A percentile compares a stretch with the other conserved stretches of the same genome.
Evolutionary conservation across 37 sponge, comb jelly and placozoan genomes (phyloP).

Genomic region (Diacarnus erythraeanus): DNA sequence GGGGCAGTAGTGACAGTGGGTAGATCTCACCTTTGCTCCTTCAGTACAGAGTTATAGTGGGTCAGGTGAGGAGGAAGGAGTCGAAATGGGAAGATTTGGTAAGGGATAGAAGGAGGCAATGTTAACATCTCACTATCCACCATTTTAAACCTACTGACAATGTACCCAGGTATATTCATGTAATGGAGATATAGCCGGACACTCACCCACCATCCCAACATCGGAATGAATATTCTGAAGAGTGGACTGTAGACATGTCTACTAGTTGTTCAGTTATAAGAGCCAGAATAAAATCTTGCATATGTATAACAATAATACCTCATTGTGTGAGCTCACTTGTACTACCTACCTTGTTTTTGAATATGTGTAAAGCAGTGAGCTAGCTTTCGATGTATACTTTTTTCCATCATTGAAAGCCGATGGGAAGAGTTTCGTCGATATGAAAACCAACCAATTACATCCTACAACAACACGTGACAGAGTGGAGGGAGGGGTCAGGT

Average conservation of each 20-base stretch:
- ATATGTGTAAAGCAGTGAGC: conserved; percentile 24
- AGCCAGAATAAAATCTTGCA: conserved; percentile 52
- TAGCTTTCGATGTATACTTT: conserved; percentile 50
- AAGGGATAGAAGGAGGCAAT: conserved; percentile 40
- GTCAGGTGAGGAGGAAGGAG: conserved; percentile 1
- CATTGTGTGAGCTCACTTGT: neutral
- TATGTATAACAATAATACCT: neutral
- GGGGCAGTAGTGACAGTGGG: neutral
- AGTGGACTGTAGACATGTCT: conserved; percentile 19
- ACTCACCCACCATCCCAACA: conserved; percentile 52
- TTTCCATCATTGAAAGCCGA: conserved; percentile 63
- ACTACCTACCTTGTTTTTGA: neutral
- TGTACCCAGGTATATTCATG: too few relatives aligned
- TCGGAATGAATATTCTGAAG: conserved; percentile 62
- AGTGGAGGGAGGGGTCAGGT: neutral
- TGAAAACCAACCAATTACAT: conserved; percentile 82
- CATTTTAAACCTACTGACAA: neutral
- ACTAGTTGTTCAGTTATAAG: conserved; percentile 44
- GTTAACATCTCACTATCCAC: conserved; percentile 35
- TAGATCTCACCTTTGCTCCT: conserved; percentile 24
- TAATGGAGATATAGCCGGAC: too few relatives aligned
- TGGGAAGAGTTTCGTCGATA: conserved; percentile 66
- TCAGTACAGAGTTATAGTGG: conserved; percentile 26
- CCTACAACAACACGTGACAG: conserved; percentile 2
- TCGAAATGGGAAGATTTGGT: conserved; percentile 23